A percentile compares a stretch with the other conserved stretches of the same genome.
Conservation (phyloP, 2,888 invertebrate genomes). For the Hofmannophila pseudospretella region DNA sequence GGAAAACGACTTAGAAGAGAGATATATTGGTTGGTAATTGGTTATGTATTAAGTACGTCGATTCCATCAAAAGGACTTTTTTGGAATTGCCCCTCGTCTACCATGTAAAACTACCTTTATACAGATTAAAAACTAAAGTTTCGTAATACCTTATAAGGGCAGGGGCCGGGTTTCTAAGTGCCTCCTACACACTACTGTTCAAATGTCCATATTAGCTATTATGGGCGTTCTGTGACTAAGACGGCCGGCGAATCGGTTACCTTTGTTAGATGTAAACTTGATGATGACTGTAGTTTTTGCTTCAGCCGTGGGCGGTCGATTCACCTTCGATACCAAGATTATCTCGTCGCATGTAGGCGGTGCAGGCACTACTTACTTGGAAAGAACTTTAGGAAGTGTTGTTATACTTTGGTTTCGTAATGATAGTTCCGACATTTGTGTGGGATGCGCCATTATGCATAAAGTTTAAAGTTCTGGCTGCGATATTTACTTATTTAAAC, state of each 20-base stretch:
- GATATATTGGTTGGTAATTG: no score
- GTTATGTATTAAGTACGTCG: no score
- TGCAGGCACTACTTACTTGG: conserved; percentile 36
- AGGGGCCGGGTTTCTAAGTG: conserved; percentile 53
- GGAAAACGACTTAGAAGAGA: no score
- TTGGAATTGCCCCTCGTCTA: no score
- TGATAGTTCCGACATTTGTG: conserved; percentile 31
- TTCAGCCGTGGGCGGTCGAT: conserved; percentile 60
- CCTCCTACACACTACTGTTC: conserved; percentile 60
- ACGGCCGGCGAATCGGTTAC: conserved; percentile 63
- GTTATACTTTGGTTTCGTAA: conserved; percentile 45
- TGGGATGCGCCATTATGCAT: conserved; percentile 32
- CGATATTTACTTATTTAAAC: conserved; percentile 27
- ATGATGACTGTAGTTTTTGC: conserved; percentile 60
- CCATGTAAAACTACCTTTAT: background rate
- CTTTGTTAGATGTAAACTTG: conserved; percentile 51
- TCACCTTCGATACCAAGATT: conserved; percentile 69
- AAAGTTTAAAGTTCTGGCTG: conserved; percentile 24
- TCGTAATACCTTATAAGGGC: conserved; percentile 50
- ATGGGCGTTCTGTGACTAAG: conserved; percentile 63
- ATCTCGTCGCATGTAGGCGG: conserved; percentile 57
- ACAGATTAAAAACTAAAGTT: conserved; percentile 13
- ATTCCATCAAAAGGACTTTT: no score
- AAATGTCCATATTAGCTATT: conserved; percentile 70
- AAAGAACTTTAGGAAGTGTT: conserved; percentile 41